A percentile compares a stretch with the other conserved stretches of the same genome.
These are phyloP conservation scores for Andrena dorsata DNA, from an alignment of 2,888 invertebrate genomes.

Conservation along the genomic window DNA sequence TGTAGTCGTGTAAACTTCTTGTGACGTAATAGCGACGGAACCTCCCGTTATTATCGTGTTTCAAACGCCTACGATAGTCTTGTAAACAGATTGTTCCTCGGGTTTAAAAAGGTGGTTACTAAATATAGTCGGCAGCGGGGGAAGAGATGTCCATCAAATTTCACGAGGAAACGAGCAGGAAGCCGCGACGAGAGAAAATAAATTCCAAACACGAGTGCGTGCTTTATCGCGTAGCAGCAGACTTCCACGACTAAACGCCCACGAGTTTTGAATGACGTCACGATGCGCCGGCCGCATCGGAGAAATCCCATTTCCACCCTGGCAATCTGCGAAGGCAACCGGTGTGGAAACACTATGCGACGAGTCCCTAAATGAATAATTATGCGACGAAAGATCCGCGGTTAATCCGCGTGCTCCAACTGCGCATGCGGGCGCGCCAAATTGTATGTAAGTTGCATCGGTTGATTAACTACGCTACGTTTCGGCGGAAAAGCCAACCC, in stretches of 20 bases:
- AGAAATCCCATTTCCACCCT: constrained; percentile 25
- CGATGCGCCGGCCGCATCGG: constrained; percentile 12
- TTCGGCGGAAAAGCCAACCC: too few relatives aligned
- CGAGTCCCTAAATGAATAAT: constrained; percentile 23
- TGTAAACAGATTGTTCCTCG: background rate
- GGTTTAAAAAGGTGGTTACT: constrained; percentile 16
- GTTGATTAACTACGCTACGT: too few relatives aligned
- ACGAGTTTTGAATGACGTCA: constrained; percentile 57
- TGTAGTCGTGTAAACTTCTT: too few relatives aligned
- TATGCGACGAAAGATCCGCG: constrained; percentile 13
- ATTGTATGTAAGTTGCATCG: background rate
- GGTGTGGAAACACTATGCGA: background rate
- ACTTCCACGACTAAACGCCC: constrained; percentile 27
- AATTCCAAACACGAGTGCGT: constrained; percentile 31
- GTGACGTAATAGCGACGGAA: background rate
- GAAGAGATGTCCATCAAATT: constrained; percentile 21
- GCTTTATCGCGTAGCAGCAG: constrained; percentile 51
- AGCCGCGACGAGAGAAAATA: constrained; percentile 24
- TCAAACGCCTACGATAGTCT: background rate
- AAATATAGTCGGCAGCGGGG: constrained; percentile 17
- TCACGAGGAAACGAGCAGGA: background rate
- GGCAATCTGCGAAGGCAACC: constrained; percentile 17
- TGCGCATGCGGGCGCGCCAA: background rate
- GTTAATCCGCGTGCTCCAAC: background rate
- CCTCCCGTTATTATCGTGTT: background rate